Percentiles rank a stretch among this genome's conserved stretches.
phyloP scores from a whole-genome alignment of 2,888 invertebrate species.

The Apamea sordens region DNA sequence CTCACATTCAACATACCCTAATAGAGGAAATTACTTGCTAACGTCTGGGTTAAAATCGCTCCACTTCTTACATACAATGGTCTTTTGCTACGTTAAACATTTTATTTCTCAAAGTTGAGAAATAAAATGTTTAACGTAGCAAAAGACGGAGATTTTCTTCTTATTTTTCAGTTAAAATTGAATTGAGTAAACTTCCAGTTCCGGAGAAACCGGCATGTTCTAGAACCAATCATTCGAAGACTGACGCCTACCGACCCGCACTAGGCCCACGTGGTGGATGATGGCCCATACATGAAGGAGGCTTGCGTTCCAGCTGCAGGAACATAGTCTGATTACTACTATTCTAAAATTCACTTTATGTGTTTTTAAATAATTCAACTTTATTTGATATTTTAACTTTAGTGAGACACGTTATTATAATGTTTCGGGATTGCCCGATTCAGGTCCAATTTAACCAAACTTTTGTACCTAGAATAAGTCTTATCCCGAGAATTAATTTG shows the following conservation, averaged over 20 bases:
- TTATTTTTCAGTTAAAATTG: neutral
- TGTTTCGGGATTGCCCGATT: too few species aligned
- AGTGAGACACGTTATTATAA: neutral
- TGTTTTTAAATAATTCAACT: neutral
- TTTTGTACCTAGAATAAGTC: too few species aligned
- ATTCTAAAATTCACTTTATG: too few species aligned
- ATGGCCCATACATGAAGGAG: neutral
- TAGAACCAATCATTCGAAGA: neutral
- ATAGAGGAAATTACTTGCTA: conserved; percentile 37
- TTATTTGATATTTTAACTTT: neutral
- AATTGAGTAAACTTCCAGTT: neutral
- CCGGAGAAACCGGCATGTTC: neutral
- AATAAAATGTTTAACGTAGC: conserved; percentile 3
- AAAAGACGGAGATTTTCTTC: neutral
- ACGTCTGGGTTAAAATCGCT: conserved; percentile 44
- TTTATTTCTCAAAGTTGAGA: too few species aligned
- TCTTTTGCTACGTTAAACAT: too few species aligned
- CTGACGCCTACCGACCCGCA: neutral
- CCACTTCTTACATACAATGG: conserved; percentile 23
- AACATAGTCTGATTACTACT: neutral
- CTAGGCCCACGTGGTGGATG: too few species aligned
- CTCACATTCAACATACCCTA: conserved; percentile 31
- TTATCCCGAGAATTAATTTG: too few species aligned
- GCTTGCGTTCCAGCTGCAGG: neutral
- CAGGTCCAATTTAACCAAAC: too few species aligned